Evolutionary conservation across 1,140 invertebrate genomes (phyloP), one percentile per base, ranked within the genome.

Genomic region (Drusus annulatus): DNA sequence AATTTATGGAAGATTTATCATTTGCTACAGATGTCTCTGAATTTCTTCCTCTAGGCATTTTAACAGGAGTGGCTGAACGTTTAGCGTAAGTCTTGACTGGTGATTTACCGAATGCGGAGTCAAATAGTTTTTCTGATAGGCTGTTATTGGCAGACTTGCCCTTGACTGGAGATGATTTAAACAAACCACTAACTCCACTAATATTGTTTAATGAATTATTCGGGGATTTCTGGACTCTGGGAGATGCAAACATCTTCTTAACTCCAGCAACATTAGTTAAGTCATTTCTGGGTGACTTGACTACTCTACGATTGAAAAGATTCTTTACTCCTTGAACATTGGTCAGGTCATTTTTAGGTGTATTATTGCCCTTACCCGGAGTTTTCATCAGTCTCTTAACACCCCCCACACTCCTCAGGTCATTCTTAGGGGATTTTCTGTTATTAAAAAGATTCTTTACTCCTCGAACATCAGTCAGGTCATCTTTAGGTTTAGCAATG

Each of bases 211-310:
- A 82, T 82, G 90, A 88, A 83, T 91, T 88, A 45, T 84, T 85
- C 0, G 90, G 90, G 0, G 86, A 86, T 15, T 84, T 84, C 5
- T 82, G 84, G 45, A 84, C 84, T 21, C 77, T 84, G 19, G 81
- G 76, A 7, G 84, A 74, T 74, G 77, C 82, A 63, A 90, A 87
- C 23, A 89, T 68, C 17, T 84, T 73, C 80, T 86, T 88, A 0
- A 91, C 85, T 21, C 87, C 89, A n/a, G 84, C 79, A 0, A 90
- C 85, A 51, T 87, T 81, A 1, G 84, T 84, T 36, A 91, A 82
- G 84, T 91, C 89, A 83, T 91, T 89, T 52, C 84, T 85, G 0
- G 90, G 89, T 0, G 76, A 87, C 87, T 58, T 88, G 50, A 78
- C 84, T 87, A 19, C 21, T 81, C 86, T 77, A 62, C 81, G 65